phyloP scores from a whole-genome alignment of 2,888 invertebrate species.

The Syritta pipiens region DNA sequence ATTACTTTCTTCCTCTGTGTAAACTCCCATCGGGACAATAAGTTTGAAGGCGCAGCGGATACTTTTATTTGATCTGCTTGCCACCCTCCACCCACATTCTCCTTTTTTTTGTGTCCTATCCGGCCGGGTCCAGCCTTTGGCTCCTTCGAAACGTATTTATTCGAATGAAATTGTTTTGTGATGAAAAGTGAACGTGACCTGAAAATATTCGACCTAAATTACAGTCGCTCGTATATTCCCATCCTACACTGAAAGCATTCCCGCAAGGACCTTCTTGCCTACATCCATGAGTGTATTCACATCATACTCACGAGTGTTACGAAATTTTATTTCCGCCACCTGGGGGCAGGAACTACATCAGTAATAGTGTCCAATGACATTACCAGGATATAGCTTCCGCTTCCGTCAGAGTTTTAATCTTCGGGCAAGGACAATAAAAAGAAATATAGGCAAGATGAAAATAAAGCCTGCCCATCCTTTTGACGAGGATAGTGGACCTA shows the following conservation, averaged over 20 bases:
- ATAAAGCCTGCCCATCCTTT: too few species aligned
- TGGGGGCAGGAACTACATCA: conserved; percentile 35
- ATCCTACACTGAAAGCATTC: not conserved
- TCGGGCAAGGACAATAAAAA: too few species aligned
- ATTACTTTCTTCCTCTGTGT: conserved; percentile 55
- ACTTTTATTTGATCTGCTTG: conserved; percentile 10
- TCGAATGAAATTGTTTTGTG: conserved; percentile 69
- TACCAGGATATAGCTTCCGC: too few species aligned
- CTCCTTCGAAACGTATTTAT: conserved; percentile 55
- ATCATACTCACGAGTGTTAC: conserved; percentile 27
- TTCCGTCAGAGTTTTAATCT: not conserved
- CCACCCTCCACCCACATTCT: not conserved
- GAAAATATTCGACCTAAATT: conserved; percentile 57
- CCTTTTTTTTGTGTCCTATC: not conserved
- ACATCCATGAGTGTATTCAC: conserved; percentile 38
- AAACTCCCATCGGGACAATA: conserved; percentile 63
- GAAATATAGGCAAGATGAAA: too few species aligned
- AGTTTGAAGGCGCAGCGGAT: conserved; percentile 22
- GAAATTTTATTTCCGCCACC: conserved; percentile 64
- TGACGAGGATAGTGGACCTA: too few species aligned
- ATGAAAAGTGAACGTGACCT: conserved; percentile 69
- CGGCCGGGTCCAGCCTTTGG: conserved; percentile 52
- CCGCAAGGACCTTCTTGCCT: not conserved
- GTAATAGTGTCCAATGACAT: conserved; percentile 31
- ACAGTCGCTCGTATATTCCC: conserved; percentile 28